A percentile compares a stretch with the other conserved stretches of the same genome.
Conservation (phyloP, 1,140 invertebrate species). For the Tribolium madens region DNA sequence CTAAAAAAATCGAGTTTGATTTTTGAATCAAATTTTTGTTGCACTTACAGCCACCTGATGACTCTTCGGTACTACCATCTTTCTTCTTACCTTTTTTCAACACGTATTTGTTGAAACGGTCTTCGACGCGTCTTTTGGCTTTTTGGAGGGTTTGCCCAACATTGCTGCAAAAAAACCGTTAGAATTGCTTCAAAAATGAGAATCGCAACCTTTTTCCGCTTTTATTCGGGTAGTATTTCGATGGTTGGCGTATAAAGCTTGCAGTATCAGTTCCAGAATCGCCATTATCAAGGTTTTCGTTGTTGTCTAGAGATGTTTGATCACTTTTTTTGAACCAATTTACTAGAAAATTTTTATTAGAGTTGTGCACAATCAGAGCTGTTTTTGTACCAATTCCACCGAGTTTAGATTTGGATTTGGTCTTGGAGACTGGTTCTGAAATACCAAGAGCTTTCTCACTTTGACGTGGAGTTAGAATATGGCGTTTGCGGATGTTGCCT, state of each 20-base stretch:
- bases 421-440: slow-evolving; percentile 65
- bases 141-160: slow-evolving; percentile 77
- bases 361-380: neutral
- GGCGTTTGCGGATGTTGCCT: slow-evolving; percentile 79
- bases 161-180: slow-evolving; percentile 64
- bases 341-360: slow-evolving; percentile 65
- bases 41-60: slow-evolving; percentile 78
- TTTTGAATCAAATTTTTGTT: neutral
- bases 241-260: slow-evolving; percentile 67
- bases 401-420: slow-evolving; percentile 67
- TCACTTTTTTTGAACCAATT: slow-evolving; percentile 78
- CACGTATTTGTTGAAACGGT: slow-evolving; percentile 80
- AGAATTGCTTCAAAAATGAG: too few species aligned
- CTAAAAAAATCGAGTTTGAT: slow-evolving; percentile 65
- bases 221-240: slow-evolving; percentile 58
- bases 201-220: slow-evolving; percentile 57
- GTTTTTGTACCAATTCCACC: slow-evolving; percentile 75
- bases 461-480: slow-evolving; percentile 83
- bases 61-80: slow-evolving; percentile 88
- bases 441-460: slow-evolving; percentile 79
- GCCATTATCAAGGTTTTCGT: slow-evolving; percentile 71
- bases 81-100: slow-evolving; percentile 85
- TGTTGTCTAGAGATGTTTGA: slow-evolving; percentile 65
- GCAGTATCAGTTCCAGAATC: slow-evolving; percentile 72
- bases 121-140: slow-evolving; percentile 86